phyloP scores from a whole-genome alignment of 2,113 vertebrate species.

The Xiphophorus hellerii region DNA sequence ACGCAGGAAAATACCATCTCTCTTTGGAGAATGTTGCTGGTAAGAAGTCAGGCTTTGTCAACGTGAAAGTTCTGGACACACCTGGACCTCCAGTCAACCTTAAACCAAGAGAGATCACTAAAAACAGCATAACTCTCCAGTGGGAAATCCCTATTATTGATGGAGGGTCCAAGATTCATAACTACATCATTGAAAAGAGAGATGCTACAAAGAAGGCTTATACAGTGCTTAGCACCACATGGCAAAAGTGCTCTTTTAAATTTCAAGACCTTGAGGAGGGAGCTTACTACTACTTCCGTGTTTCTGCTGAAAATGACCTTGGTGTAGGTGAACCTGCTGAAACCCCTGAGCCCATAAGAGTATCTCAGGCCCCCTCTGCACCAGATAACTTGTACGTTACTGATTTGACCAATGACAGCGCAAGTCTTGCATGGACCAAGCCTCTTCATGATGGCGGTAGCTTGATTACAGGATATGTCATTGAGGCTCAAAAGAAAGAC shows the following conservation, averaged over 20 bases:
- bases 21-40: conserved; percentile 96
- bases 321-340: conserved; percentile 94
- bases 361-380: conserved; percentile 91
- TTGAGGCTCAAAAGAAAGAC: conserved; percentile 94
- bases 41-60: conserved; percentile 97
- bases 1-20: conserved; percentile 95
- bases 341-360: conserved; percentile 91
- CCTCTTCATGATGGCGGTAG: conserved; percentile 93
- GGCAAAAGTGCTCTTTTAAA: conserved; percentile 95
- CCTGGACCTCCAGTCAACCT: conserved; percentile 95
- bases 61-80: conserved; percentile 94
- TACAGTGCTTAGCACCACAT: conserved; percentile 89
- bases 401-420: conserved; percentile 88
- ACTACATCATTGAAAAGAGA: conserved; percentile 96
- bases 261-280: conserved; percentile 89
- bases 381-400: conserved; percentile 95
- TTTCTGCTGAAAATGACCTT: conserved; percentile 95
- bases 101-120: conserved; percentile 92
- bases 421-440: conserved; percentile 94
- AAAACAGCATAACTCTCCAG: conserved; percentile 91
- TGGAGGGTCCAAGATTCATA: conserved; percentile 94
- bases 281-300: conserved; percentile 95
- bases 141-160: conserved; percentile 99
- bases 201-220: conserved; percentile 95
- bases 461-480: conserved; percentile 96